These are phyloP conservation scores for Lutjanus argentimaculatus DNA, from an alignment of 2,797 vertebrate genomes.

Conservation along the genomic window DNA sequence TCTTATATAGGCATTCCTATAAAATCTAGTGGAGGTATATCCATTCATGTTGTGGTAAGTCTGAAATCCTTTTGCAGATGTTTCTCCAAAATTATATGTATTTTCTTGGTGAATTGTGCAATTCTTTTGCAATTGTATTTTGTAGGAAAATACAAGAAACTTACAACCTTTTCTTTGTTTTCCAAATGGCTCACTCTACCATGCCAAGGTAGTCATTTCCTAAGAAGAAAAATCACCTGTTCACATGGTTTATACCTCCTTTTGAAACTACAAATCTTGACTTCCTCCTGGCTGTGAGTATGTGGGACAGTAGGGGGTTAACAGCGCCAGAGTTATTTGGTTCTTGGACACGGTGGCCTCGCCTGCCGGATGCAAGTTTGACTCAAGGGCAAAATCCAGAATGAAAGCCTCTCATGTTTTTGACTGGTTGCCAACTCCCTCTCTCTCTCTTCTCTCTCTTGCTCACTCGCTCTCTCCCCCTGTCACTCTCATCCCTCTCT, in stretches of 20 bases:
- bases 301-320: slow-evolving; percentile 75
- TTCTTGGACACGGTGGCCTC: slow-evolving; percentile 81
- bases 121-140: neutral
- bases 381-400: slow-evolving; percentile 85
- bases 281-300: slow-evolving; percentile 51
- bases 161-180: neutral
- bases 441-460: slow-evolving; percentile 17
- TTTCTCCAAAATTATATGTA: neutral
- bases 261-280: slow-evolving; percentile 49
- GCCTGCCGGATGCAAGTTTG: slow-evolving; percentile 83
- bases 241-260: slow-evolving; percentile 28
- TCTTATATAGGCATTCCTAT: neutral
- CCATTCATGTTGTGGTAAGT: neutral
- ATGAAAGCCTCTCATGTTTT: slow-evolving; percentile 84
- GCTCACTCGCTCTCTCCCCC: slow-evolving; percentile 11
- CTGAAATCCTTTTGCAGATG: neutral
- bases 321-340: slow-evolving; percentile 75
- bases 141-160: neutral
- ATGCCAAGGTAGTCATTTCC: neutral
- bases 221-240: slow-evolving; percentile 10
- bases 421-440: slow-evolving; percentile 74
- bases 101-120: neutral
- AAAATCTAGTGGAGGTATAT: neutral
- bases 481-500: slow-evolving; percentile 53
- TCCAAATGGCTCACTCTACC: neutral